Percentiles rank a stretch among this genome's conserved stretches.
Conservation (phyloP, 1,140 invertebrate species). For the Babylonia areolata region DNA sequence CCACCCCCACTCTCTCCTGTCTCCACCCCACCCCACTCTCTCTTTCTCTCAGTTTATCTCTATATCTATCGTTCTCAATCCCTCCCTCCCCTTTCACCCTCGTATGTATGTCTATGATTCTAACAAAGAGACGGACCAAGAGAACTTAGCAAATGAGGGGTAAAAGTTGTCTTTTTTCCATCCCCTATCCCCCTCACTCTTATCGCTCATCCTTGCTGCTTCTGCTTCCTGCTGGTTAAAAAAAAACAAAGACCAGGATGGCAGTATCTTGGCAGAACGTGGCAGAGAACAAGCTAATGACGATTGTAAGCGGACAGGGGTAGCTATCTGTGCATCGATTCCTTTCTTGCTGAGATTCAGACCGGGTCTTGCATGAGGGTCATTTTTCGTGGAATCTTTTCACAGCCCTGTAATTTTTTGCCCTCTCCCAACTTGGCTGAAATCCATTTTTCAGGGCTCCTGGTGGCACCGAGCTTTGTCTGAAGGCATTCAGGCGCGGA, state of each 20-base stretch:
- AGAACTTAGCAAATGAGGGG: too few species aligned
- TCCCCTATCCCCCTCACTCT: neutral
- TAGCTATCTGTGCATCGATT: conserved; percentile 14
- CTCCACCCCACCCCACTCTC: neutral
- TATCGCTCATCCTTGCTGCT: neutral
- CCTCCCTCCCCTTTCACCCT: neutral
- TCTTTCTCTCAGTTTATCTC: neutral
- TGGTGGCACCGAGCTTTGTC: conserved; percentile 10
- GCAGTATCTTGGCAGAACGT: neutral
- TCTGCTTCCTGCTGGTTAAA: neutral
- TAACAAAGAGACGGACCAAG: too few species aligned
- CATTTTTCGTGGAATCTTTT: conserved; percentile 26
- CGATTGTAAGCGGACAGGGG: neutral
- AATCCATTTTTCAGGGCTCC: conserved; percentile 27
- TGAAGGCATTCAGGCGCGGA: conserved; percentile 26
- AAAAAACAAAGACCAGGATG: neutral
- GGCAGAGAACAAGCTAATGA: neutral
- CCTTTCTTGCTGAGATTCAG: conserved; percentile 5
- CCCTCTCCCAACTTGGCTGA: neutral
- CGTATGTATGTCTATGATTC: too few species aligned
- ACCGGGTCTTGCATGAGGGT: conserved; percentile 7
- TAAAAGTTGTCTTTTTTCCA: neutral
- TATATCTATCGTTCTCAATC: neutral
- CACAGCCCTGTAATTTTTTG: conserved; percentile 26
- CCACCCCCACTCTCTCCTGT: neutral